Evolutionary conservation across 2,888 invertebrate species (phyloP), one percentile per base, ranked within the genome.

Genomic region (Pseudococcus longispinus): DNA sequence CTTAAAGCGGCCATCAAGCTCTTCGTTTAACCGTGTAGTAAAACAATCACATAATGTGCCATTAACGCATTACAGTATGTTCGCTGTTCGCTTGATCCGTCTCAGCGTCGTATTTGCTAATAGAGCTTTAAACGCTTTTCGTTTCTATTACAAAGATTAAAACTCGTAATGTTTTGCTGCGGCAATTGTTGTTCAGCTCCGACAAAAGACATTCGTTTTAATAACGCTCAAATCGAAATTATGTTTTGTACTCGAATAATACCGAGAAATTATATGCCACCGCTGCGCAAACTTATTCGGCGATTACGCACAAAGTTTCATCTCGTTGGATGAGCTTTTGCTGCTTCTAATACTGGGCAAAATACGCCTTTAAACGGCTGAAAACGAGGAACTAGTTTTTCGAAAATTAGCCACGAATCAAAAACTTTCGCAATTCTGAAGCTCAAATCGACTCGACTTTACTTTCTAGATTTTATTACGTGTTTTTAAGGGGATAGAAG

Each of bases 141-240:
- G 70, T 70, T 70, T 70, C 70, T 70, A 70, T 70, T 70, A 32
- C 37, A 37, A 37, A 37, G 37, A 65, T 65, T 65, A 65, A 65
- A 65, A 65, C 65, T 65, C 26, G 37, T 65, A 65, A 65, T 65
- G 65, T 26, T 26, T 65, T 65, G 23, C 65, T 65, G 20, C 20
- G 26, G 65, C 65, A 26, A 65, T 20, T 65, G 26, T 65, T 65
- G 23, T 65, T 65, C 23, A 13, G 20, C 65, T 65, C 11, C 26
- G 51, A 65, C 65, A 65, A 65, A 65, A 65, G 65, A 65, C 65
- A 65, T 65, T 65, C 65, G 65, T 65, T 65, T 65, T 65, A 65
- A 65, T 65, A 65, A 65, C 65, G 65, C 20, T 65, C 65, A 65
- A 65, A 65, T 65, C 65, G 65, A 65, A 65, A 65, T 65, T 65